These are phyloP conservation scores for Laticauda laticaudata DNA, from an alignment of 2,113 vertebrate genomes.

Conservation along the genomic window DNA sequence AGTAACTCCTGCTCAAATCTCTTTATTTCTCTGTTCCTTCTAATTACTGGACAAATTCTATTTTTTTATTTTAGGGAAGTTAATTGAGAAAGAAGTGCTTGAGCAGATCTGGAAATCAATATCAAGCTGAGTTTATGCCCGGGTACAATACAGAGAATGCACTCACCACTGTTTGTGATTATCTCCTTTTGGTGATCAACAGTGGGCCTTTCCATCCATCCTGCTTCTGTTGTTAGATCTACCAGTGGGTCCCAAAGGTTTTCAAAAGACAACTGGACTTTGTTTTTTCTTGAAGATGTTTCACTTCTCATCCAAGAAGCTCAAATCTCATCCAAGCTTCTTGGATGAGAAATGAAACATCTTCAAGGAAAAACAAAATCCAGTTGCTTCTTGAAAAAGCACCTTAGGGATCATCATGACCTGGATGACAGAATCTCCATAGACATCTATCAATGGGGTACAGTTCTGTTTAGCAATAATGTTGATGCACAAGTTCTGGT, in stretches of 20 bases:
- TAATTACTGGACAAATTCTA: background rate
- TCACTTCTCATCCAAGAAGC: background rate
- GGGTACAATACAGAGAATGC: background rate
- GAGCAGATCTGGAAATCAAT: background rate
- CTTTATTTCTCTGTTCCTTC: background rate
- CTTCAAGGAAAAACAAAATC: background rate
- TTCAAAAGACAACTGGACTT: background rate
- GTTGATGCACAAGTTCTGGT: background rate
- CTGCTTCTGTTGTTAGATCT: background rate
- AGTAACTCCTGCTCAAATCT: background rate
- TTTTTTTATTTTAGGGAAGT: background rate
- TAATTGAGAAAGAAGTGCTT: background rate
- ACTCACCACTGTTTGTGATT: background rate
- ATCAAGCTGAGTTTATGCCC: background rate
- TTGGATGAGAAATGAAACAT: background rate
- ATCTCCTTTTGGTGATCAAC: background rate
- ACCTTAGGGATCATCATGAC: background rate
- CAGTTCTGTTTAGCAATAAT: background rate
- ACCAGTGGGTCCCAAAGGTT: background rate
- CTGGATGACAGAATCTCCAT: background rate
- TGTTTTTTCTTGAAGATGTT: background rate
- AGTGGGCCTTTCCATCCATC: background rate
- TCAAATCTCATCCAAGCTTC: background rate
- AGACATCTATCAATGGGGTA: background rate
- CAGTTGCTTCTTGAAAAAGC: background rate